Conservation (phyloP, 2,888 invertebrate species). For the Asteroscopus sphinx region DNA sequence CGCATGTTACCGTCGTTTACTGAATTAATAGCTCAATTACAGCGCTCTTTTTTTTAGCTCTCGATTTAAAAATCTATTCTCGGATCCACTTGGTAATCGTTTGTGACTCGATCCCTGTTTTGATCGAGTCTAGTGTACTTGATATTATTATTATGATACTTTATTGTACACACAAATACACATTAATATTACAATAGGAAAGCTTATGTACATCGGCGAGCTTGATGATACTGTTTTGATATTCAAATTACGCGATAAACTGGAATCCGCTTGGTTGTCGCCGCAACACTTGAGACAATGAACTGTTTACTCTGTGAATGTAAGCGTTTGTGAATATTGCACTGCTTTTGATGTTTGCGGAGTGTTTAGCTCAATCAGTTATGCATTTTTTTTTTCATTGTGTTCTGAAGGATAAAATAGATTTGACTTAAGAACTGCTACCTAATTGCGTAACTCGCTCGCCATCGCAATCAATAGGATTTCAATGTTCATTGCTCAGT, state of each 20-base stretch:
- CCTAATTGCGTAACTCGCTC: no score
- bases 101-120: slow-evolving; percentile 15
- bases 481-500: no score
- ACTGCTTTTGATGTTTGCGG: background rate
- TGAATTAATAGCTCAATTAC: slow-evolving; percentile 28
- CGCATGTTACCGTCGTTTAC: slow-evolving; percentile 1
- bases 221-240: slow-evolving; percentile 56
- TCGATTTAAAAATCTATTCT: slow-evolving; percentile 18
- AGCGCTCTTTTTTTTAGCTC: slow-evolving; percentile 13
- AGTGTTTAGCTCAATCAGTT: no score
- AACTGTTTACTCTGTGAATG: slow-evolving; percentile 28
- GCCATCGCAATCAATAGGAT: no score
- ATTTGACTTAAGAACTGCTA: no score
- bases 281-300: slow-evolving; percentile 20
- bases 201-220: no score
- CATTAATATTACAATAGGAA: no score
- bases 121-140: slow-evolving; percentile 42
- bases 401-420: background rate
- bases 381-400: no score
- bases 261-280: slow-evolving; percentile 35
- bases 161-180: no score
- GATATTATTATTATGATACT: no score
- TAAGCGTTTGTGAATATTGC: slow-evolving; percentile 6
- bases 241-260: slow-evolving; percentile 56
- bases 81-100: slow-evolving; percentile 20